Base-by-base conservation (phyloP, 2,888 invertebrate species). In the Hecatera dysodea region DNA sequence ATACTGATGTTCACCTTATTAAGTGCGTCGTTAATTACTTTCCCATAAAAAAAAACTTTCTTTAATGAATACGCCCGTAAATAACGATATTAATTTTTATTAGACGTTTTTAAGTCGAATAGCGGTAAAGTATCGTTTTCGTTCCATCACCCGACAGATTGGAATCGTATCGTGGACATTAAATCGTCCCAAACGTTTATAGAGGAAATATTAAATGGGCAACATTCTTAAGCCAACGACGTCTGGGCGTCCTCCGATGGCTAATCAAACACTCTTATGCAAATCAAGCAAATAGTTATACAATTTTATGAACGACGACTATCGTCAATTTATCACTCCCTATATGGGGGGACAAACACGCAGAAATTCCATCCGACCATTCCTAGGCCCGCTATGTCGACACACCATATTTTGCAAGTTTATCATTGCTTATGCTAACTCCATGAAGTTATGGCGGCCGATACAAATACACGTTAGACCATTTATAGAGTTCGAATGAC, bases 261-360 rank as follows among this genome's bases (percentile, higher is more conserved):
- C 83, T 92, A 91, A 93, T 92, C 92, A 91, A 91, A 92, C 82
- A 90, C 87, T 90, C 87, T 90, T 93, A 94, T 93, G 94, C 92
- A 93, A 94, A 94, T 94, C 86, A 91, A 86, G 89, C 89, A 88
- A 91, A 90, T 90, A 88, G 87, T 90, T 90, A 90, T 90, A 92
- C 88, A 90, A 90, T 91, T 92, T 93, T 91, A 93, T 90, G 88
- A 92, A 88, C 86, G 88, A 81, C 86, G 87, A 87, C 87, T 89
- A 89, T 89, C 87, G 88, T 83, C 89, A 85, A 92, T 91, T 92
- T 91, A 93, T 91, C 91, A 89, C 84, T 88, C 91, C 90, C 81
- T 90, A 88, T 87, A 90, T 86, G 89, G 90, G 74, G 80, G 84
- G 83, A 86, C 87, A 87, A 87, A 90, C 79, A 86, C 83, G 86